Conservation (phyloP, 2,888 invertebrate genomes). For the Papilio demoleus region DNA sequence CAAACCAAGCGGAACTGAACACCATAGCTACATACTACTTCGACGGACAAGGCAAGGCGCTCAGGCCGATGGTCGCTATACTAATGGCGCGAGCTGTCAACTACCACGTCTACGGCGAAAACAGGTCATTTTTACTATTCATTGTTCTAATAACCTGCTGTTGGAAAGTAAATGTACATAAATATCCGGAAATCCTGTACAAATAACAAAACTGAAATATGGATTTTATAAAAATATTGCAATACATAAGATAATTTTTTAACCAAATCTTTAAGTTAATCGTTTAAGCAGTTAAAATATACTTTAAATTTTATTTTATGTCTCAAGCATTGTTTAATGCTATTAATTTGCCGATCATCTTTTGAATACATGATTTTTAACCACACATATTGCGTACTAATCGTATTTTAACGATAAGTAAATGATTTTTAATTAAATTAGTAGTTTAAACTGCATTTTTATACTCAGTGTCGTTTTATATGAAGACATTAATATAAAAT, state of each 20-base stretch:
- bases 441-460: neutral
- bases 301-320: slow-evolving; percentile 15
- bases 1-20: slow-evolving; percentile 92
- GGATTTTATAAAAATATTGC: neutral
- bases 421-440: slow-evolving; percentile 5
- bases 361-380: slow-evolving; percentile 4
- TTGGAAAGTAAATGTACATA: no score
- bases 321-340: slow-evolving; percentile 22
- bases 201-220: neutral
- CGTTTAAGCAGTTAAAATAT: neutral
- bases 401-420: slow-evolving; percentile 17
- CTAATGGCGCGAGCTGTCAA: slow-evolving; percentile 97
- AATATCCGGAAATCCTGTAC: no score
- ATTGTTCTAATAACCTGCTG: neutral
- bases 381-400: neutral
- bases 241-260: no score
- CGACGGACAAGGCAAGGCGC: slow-evolving; percentile 98
- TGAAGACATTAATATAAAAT: neutral
- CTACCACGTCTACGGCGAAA: slow-evolving; percentile 93
- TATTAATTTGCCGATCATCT: neutral
- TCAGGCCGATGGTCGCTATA: slow-evolving; percentile 97
- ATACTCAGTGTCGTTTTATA: neutral
- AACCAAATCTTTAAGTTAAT: neutral
- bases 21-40: slow-evolving; percentile 98
- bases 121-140: slow-evolving; percentile 84